Base-by-base conservation (phyloP, 2,888 invertebrate species). In the Latrodectus hesperus region DNA sequence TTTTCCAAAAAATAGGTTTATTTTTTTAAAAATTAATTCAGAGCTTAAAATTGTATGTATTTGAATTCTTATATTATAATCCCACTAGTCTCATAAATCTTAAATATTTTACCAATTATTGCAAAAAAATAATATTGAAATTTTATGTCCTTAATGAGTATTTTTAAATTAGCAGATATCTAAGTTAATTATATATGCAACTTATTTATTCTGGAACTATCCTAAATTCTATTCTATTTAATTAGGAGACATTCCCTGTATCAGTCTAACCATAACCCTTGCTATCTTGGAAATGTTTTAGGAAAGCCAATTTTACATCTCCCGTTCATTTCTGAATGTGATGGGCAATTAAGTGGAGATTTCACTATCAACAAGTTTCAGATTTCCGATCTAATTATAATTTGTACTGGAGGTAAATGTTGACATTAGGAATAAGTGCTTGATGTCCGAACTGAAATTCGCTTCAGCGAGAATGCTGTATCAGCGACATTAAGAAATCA, bases 331-430 rank as follows among this genome's bases (percentile, higher is more conserved):
- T 81, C 49, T 71, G 76, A 86, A 86, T 86, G 76, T 67, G 67
- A 64, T 74, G 55, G 55, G 65, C 60, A 86, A 86, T 86, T 86
- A 86, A 80, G 81, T 60, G 86, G 72, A 65, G 80, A 81, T 81
- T 81, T 53, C 11, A n/a, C 75, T 75, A 76, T 81, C 86, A 86
- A 86, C 86, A 80, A 86, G 80, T 86, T 86, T 86, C 86, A 70
- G 75, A 86, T 86, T 80, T 81, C 86, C 81, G 86, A 86, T 86
- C 80, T 81, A 81, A 86, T 86, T 79, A 86, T 81, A 81, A 86
- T 86, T 80, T 67, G 38, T 38, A 38, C 38, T 6, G 38, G 38
- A 38, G 38, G 76, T 80, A 55, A 38, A 55, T 60, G 60, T 60
- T 60, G 60, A 60, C 60, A 60, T 60, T 60, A 60, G n/a, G 60